A percentile compares a stretch with the other conserved stretches of the same genome.
phyloP scores from a whole-genome alignment of 92 coral and sea anemone species.

The Meandrina meandrites region DNA sequence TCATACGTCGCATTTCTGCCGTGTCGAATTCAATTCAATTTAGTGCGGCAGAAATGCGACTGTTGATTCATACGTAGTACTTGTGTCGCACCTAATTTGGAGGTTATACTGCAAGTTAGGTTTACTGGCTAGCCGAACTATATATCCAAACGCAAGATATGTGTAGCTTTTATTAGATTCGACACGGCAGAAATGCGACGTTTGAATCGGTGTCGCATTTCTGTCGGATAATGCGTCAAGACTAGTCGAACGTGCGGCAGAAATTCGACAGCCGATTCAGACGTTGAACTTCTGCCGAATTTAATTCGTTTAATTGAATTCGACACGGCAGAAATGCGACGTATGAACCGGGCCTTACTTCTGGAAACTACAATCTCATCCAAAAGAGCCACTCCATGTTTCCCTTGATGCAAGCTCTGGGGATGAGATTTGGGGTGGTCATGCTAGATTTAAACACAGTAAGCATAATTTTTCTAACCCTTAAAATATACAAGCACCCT shows the following conservation, averaged over 20 bases:
- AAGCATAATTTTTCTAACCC: too few species aligned
- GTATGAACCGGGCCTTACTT: constrained; percentile 28
- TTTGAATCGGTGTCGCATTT: constrained; percentile 15
- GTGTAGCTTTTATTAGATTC: background rate
- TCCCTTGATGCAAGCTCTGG: too few species aligned
- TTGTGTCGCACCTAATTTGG: too few species aligned
- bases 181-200: constrained; percentile 40
- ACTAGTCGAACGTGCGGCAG: too few species aligned
- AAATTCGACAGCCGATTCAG: constrained; percentile 4
- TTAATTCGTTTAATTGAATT: constrained; percentile 25
- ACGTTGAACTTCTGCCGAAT: constrained; percentile 17
- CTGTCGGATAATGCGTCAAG: background rate
- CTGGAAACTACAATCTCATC: too few species aligned
- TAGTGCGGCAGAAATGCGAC: too few species aligned
- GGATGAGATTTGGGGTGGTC: too few species aligned
- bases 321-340: constrained; percentile 37
- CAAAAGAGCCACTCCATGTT: too few species aligned
- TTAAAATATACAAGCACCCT: too few species aligned
- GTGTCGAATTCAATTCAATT: constrained; percentile 17
- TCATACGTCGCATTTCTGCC: constrained; percentile 33
- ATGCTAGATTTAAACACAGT: too few species aligned
- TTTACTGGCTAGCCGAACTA: too few species aligned
- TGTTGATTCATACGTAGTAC: too few species aligned
- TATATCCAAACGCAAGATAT: background rate
- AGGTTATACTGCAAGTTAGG: background rate